These are phyloP conservation scores for Hyperoodon ampullatus DNA, from an alignment of 2,113 vertebrate genomes.

Conservation along the genomic window DNA sequence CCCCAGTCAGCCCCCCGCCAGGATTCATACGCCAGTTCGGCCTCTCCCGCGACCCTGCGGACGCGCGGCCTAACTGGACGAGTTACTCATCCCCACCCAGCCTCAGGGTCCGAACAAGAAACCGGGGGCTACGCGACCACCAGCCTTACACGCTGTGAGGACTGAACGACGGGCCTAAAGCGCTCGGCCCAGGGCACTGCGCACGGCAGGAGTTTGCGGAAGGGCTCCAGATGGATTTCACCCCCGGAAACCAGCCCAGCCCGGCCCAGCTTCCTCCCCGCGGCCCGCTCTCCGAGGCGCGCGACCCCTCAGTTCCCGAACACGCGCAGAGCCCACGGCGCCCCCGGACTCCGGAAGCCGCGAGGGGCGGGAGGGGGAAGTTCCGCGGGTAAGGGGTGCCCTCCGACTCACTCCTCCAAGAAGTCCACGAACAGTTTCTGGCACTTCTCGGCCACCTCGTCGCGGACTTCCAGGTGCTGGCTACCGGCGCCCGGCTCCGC, in stretches of 20 bases:
- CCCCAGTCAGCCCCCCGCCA: neutral
- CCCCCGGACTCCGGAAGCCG: neutral
- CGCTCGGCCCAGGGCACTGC: neutral
- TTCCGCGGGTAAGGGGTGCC: neutral
- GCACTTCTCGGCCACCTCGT: slow-evolving; percentile 97
- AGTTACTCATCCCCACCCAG: too few relatives aligned
- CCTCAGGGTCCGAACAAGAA: neutral
- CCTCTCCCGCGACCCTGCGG: neutral
- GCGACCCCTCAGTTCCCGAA: neutral
- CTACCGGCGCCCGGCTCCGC: slow-evolving; percentile 83
- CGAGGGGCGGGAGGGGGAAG: neutral
- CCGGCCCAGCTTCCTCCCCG: too few relatives aligned
- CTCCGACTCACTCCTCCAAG: slow-evolving; percentile 95
- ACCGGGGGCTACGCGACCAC: neutral
- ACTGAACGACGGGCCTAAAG: rapidly evolving
- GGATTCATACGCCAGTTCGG: neutral
- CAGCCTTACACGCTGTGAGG: neutral
- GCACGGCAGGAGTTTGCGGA: neutral
- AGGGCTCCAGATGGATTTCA: too few relatives aligned
- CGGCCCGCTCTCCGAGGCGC: neutral
- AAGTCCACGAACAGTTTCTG: slow-evolving; percentile 98
- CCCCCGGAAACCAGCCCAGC: neutral
- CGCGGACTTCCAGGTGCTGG: slow-evolving; percentile 89
- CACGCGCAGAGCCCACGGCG: too few relatives aligned
- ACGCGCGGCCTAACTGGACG: neutral